Conservation (phyloP, 2,888 invertebrate species). For the Thecocarcelia acutangulata region DNA sequence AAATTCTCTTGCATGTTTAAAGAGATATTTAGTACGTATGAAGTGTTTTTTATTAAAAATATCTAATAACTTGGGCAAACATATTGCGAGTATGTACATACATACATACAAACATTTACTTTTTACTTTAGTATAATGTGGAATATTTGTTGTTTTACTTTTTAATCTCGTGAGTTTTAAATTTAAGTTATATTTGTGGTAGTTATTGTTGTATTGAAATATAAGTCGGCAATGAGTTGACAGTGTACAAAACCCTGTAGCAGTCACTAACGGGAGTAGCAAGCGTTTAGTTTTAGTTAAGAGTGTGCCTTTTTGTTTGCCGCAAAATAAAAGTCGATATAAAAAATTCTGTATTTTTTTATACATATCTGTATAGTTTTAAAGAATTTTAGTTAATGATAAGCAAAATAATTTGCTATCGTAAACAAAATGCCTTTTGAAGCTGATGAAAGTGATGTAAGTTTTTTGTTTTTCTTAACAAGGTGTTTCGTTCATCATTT, state of each 20-base stretch:
- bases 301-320: background rate
- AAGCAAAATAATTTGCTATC: slow-evolving; percentile 1
- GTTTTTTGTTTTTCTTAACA: slow-evolving; percentile 24
- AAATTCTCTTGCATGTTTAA: background rate
- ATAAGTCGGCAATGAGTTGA: slow-evolving; percentile 32
- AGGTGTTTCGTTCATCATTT: slow-evolving; percentile 2
- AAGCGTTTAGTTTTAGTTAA: slow-evolving; percentile 42
- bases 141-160: slow-evolving; percentile 40
- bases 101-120: background rate
- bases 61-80: too few species aligned
- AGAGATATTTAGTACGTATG: background rate
- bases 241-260: slow-evolving; percentile 34
- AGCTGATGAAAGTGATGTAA: slow-evolving; percentile 53
- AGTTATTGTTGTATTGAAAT: slow-evolving; percentile 40
- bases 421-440: slow-evolving; percentile 46
- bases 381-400: slow-evolving; percentile 8
- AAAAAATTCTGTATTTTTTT: slow-evolving; percentile 17
- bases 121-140: slow-evolving; percentile 14
- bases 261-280: slow-evolving; percentile 57
- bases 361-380: slow-evolving; percentile 6
- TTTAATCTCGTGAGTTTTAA: slow-evolving; percentile 55
- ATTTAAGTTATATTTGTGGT: slow-evolving; percentile 30
- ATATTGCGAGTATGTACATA: background rate
- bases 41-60: background rate
- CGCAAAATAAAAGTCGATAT: slow-evolving; percentile 8